These are phyloP conservation scores for Ornithorhynchus anatinus DNA, from an alignment of 2,113 vertebrate species.

Conservation along the genomic window DNA sequence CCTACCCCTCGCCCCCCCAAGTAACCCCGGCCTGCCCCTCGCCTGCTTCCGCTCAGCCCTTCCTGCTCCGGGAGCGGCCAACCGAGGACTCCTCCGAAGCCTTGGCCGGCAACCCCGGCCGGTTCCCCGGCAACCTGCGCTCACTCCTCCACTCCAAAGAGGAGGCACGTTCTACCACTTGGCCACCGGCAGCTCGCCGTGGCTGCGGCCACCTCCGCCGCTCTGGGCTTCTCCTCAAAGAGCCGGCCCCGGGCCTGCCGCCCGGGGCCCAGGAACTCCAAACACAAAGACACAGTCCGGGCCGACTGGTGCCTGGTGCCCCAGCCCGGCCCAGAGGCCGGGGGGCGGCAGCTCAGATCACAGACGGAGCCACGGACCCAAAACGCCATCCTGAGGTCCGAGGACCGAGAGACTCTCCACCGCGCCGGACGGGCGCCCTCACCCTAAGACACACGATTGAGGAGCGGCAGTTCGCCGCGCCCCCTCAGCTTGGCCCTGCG, in stretches of 20 bases:
- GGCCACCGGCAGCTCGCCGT: neutral
- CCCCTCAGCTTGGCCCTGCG: too few relatives aligned
- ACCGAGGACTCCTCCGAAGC: accelerated
- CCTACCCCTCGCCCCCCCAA: too few relatives aligned
- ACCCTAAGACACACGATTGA: too few relatives aligned
- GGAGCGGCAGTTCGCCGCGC: too few relatives aligned
- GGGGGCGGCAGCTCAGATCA: constrained; percentile 16
- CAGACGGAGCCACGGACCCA: neutral
- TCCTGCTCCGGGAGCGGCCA: neutral
- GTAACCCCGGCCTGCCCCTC: too few relatives aligned
- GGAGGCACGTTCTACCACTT: neutral
- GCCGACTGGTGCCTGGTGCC: neutral
- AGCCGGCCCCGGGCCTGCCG: neutral
- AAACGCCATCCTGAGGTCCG: neutral
- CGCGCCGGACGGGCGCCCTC: neutral
- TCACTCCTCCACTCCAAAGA: constrained; percentile 3
- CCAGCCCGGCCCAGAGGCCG: neutral
- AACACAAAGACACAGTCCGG: too few relatives aligned
- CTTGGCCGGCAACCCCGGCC: neutral
- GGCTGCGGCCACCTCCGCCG: constrained; percentile 3
- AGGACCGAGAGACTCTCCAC: neutral
- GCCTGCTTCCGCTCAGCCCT: neutral
- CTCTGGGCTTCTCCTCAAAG: constrained; percentile 15
- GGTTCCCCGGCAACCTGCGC: neutral
- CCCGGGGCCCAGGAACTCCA: too few relatives aligned